A percentile compares a stretch with the other conserved stretches of the same genome.
phyloP scores from a whole-genome alignment of 2,888 invertebrate genomes.

The Acanthosepion lycidas region DNA sequence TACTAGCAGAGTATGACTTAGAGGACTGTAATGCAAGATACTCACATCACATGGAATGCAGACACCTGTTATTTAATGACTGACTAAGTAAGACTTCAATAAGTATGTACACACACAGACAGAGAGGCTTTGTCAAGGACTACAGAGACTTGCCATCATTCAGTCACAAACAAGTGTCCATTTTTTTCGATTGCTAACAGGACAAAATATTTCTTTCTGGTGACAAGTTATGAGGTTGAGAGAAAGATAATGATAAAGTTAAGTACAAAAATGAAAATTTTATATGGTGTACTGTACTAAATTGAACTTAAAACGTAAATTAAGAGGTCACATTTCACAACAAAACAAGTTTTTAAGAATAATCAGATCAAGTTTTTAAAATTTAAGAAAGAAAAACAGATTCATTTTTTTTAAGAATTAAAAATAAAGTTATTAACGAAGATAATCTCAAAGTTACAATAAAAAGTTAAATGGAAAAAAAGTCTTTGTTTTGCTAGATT shows the following conservation, averaged over 20 bases:
- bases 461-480: too few relatives aligned
- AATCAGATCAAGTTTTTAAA: too few relatives aligned
- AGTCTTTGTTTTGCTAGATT: too few relatives aligned
- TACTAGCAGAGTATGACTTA: background rate
- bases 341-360: too few relatives aligned
- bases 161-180: background rate
- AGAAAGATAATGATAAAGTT: background rate
- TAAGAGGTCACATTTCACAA: too few relatives aligned
- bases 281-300: too few relatives aligned
- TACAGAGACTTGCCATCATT: background rate
- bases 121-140: background rate
- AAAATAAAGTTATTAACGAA: too few relatives aligned
- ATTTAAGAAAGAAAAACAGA: too few relatives aligned
- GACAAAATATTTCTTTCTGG: background rate
- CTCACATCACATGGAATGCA: background rate
- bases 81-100: background rate
- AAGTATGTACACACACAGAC: background rate
- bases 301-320: too few relatives aligned
- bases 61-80: conserved; percentile 25
- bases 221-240: background rate
- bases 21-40: background rate
- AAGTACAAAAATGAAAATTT: background rate
- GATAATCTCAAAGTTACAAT: too few relatives aligned
- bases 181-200: background rate
- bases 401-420: too few relatives aligned